Base-by-base conservation (phyloP, 2,797 vertebrate genomes). In the Eidolon dupreanum region DNA sequence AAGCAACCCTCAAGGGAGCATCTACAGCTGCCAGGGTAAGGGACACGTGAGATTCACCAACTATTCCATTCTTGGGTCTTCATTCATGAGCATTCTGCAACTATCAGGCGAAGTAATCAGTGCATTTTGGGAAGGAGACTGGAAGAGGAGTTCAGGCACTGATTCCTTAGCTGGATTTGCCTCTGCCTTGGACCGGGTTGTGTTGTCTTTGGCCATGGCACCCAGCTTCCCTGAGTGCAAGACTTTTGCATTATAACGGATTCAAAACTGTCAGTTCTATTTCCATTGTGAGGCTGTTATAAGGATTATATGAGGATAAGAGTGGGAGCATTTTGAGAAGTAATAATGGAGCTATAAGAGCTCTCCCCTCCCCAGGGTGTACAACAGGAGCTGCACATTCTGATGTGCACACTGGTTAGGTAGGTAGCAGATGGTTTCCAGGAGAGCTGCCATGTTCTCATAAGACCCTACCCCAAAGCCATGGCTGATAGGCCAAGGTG, bases 1-100 rank as follows among this genome's bases (percentile, higher is more conserved):
- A 97, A 97, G 75, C 65, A 87, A 68, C 66, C 89, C 93, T 90
- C 49, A 41, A 89, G 85, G 93, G 93, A 95, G 28, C 11, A 36
- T 88, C 71, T 6, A 15, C 22, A 41, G 41, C 51, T 68, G 53
- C 46, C 4, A 22, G 51, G 38, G 26, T 66, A 13, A 77, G 38
- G 51, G 31, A 46, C 51, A 51, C 8, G 1, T 11, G 28, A 31
- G 5, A 65, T 57, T 46, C 51, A 24, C 24, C 49, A 68, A 5
- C 26, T 9, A 13, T 24, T 38, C 36, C 31, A 24, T 38, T 63
- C 31, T 65, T 31, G 46, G 70, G 22, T 81, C 66, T 73, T 81
- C 33, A 53, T 70, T 92, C 33, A 57, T 20, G 82, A 75, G 2
- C 10, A 0, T 61, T 31, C 68, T 68, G 71, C 89, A 41, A 46